Percentiles rank a stretch among this genome's conserved stretches.
These are phyloP conservation scores for Cotesia glomerata DNA, from an alignment of 1,140 invertebrate genomes.

Conservation along the genomic window DNA sequence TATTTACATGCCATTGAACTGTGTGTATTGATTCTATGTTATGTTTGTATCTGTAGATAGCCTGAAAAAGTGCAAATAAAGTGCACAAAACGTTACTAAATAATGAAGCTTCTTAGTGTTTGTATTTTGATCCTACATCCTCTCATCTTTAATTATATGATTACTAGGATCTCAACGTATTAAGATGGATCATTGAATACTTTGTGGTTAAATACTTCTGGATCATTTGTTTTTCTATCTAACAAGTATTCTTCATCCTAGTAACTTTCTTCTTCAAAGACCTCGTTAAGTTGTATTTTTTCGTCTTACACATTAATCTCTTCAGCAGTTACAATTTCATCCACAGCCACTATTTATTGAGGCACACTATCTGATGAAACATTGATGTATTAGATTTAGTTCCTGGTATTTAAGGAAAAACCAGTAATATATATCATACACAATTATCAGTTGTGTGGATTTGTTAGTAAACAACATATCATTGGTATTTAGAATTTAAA, in stretches of 20 bases:
- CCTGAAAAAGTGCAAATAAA: too few species aligned
- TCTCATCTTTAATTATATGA: too few species aligned
- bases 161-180: too few species aligned
- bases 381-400: not conserved
- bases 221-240: not conserved
- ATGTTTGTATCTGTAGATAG: too few species aligned
- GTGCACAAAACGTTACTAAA: too few species aligned
- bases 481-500: not conserved
- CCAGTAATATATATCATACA: not conserved
- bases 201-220: not conserved
- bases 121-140: too few species aligned
- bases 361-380: not conserved
- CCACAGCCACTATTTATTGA: not conserved
- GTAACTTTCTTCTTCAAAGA: not conserved
- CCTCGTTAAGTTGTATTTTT: not conserved
- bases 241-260: not conserved
- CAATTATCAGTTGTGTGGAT: not conserved
- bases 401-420: not conserved
- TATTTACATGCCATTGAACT: too few species aligned
- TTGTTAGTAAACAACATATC: not conserved
- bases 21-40: too few species aligned
- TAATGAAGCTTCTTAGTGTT: too few species aligned
- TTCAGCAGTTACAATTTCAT: not conserved
- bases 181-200: too few species aligned
- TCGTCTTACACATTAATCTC: not conserved